phyloP scores from a whole-genome alignment of 2,797 vertebrate species.

The Dermochelys coriacea region DNA sequence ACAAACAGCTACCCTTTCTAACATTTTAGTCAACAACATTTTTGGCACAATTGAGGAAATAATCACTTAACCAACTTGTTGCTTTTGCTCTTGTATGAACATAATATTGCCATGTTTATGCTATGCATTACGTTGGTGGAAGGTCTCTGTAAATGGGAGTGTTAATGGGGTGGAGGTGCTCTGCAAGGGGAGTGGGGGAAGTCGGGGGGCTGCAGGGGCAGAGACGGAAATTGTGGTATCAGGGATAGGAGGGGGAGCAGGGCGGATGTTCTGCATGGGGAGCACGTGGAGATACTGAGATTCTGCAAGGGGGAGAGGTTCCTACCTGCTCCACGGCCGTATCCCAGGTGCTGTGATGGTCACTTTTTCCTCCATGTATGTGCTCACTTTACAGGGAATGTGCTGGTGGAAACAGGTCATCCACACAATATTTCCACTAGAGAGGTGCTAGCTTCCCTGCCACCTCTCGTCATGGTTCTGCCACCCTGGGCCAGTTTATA shows the following conservation, averaged over 20 bases:
- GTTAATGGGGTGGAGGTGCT: neutral
- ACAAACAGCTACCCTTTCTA: neutral
- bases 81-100: neutral
- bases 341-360: neutral
- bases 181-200: neutral
- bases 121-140: neutral
- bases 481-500: neutral
- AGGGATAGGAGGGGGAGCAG: neutral
- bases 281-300: neutral
- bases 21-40: neutral
- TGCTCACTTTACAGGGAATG: neutral
- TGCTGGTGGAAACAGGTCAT: neutral
- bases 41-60: neutral
- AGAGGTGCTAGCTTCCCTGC: neutral
- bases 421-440: neutral
- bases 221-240: neutral
- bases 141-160: neutral
- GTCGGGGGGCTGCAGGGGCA: neutral
- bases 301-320: neutral
- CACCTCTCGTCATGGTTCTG: neutral
- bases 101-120: accelerated
- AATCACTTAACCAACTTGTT: neutral
- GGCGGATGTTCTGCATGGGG: neutral
- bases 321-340: neutral
- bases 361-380: neutral